A percentile compares a stretch with the other conserved stretches of the same genome.
These are phyloP conservation scores for Drosophila paramelanica DNA, from an alignment of 2,888 invertebrate genomes.

Conservation along the genomic window DNA sequence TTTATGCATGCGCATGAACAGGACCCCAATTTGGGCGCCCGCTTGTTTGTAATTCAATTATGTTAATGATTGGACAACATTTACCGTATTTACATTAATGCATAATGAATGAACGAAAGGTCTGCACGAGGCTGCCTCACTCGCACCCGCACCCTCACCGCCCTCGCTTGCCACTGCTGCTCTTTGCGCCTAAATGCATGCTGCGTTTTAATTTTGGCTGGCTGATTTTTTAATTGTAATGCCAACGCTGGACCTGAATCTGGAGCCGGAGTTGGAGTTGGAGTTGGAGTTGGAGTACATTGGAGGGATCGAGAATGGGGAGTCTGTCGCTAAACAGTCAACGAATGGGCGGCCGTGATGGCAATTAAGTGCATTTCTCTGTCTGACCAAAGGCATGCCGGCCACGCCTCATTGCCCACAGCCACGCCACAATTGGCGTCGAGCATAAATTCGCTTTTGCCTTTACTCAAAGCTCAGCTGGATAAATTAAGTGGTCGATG, in stretches of 20 bases:
- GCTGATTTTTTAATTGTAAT: constrained; percentile 66
- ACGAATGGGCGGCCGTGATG: constrained; percentile 34
- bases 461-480: constrained; percentile 80
- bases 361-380: constrained; percentile 81
- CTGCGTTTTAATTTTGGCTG: constrained; percentile 64
- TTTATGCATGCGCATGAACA: constrained; percentile 72
- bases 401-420: constrained; percentile 26
- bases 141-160: background rate
- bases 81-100: constrained; percentile 85
- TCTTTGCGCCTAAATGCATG: constrained; percentile 58
- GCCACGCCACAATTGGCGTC: constrained; percentile 28
- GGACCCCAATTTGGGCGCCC: constrained; percentile 51
- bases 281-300: background rate
- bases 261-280: no score
- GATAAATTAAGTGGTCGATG: constrained; percentile 84
- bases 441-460: constrained; percentile 70
- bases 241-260: constrained; percentile 8
- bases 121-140: background rate
- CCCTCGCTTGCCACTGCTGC: background rate
- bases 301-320: background rate
- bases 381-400: constrained; percentile 78
- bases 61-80: constrained; percentile 85
- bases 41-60: constrained; percentile 84
- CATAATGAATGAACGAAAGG: constrained; percentile 82
- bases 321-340: constrained; percentile 42